Percentiles rank a stretch among this genome's conserved stretches.
Conservation (phyloP, 2,888 invertebrate species). For the Cerceris ruficornis region DNA sequence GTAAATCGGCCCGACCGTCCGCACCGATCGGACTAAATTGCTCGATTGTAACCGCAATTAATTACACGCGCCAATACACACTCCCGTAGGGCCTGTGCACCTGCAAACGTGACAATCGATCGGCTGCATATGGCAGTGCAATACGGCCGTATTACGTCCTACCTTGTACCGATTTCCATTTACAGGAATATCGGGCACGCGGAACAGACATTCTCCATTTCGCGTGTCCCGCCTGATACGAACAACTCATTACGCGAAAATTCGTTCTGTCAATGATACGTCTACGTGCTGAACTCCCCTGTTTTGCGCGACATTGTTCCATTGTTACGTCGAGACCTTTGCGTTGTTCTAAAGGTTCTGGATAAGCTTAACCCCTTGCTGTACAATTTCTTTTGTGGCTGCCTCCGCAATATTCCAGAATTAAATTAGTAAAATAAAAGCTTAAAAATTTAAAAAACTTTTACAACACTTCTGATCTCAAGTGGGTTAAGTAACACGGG, state of each 20-base stretch:
- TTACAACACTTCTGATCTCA: no score
- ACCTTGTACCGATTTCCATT: conserved; percentile 66
- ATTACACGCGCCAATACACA: conserved; percentile 46
- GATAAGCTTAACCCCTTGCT: no score
- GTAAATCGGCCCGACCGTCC: conserved; percentile 12
- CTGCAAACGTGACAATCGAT: conserved; percentile 58
- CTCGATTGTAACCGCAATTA: conserved; percentile 60
- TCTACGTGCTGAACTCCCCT: conserved; percentile 6
- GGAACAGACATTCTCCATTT: conserved; percentile 34
- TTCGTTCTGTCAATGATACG: conserved; percentile 21
- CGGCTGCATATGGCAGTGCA: conserved; percentile 36
- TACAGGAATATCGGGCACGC: conserved; percentile 52
- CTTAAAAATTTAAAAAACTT: no score
- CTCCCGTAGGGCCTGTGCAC: conserved; percentile 41
- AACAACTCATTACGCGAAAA: conserved; percentile 32
- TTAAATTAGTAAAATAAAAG: no score
- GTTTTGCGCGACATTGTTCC: neutral
- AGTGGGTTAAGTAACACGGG: no score
- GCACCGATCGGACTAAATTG: conserved; percentile 54
- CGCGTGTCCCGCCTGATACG: conserved; percentile 18
- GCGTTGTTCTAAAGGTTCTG: no score
- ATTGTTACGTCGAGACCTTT: no score
- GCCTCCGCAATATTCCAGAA: no score
- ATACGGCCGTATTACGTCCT: conserved; percentile 29
- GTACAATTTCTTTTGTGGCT: no score